Evolutionary conservation across 2,797 vertebrate species (phyloP).

Genomic region (Sebastes miniatus): DNA sequence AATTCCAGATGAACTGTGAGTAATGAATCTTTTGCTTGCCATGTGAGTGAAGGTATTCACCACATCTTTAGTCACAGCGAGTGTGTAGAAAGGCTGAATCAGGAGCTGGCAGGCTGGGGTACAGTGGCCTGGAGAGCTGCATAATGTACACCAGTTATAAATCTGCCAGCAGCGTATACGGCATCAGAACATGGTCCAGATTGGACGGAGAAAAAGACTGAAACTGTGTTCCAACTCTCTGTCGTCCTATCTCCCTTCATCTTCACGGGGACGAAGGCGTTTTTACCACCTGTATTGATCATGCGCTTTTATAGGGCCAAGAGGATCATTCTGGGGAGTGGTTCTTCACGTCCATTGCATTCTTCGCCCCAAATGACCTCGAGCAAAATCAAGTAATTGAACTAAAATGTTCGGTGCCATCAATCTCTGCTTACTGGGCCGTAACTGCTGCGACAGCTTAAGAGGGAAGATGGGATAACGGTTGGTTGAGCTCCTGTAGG

Average conservation of each 20-base stretch:
- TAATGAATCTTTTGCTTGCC: conserved; percentile 35
- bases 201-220: conserved; percentile 29
- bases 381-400: conserved; percentile 67
- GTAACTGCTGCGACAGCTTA: conserved; percentile 50
- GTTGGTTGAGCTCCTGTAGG: conserved; percentile 29
- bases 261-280: conserved; percentile 25
- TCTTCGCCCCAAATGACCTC: conserved; percentile 57
- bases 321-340: conserved; percentile 53
- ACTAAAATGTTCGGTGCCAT: conserved; percentile 62
- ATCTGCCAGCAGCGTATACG: conserved; percentile 56
- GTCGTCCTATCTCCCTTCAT: conserved; percentile 36
- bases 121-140: conserved; percentile 44
- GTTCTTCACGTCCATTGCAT: conserved; percentile 50
- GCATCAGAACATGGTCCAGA: conserved; percentile 44
- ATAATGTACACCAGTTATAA: conserved; percentile 64
- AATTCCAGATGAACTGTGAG: conserved; percentile 18
- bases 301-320: conserved; percentile 55
- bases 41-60: conserved; percentile 42
- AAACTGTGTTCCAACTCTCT: conserved; percentile 40
- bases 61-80: conserved; percentile 36
- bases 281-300: conserved; percentile 68
- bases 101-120: conserved; percentile 63
- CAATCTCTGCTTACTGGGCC: conserved; percentile 45
- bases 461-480: conserved; percentile 29
- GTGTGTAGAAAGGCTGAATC: conserved; percentile 65